Base-by-base conservation (phyloP, 1,140 invertebrate genomes). In the Apolygus lucorum region DNA sequence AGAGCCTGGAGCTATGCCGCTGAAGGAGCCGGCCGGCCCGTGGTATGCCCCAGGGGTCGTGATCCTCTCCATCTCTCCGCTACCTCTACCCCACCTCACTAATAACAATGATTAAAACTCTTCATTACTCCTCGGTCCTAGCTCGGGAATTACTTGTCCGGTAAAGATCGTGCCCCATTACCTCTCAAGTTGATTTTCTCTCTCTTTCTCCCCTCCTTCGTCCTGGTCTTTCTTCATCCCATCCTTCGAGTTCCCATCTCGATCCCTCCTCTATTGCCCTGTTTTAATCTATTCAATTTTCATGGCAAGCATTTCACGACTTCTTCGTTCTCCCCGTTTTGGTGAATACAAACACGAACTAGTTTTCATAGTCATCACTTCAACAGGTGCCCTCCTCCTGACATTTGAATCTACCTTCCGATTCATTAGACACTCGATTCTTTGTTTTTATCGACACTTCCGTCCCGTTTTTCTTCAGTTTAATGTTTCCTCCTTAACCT, bases 31-130 rank as follows among this genome's bases (percentile, higher is more conserved):
- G 54, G 22, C 8, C 4, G 4, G 22, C 54, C 54, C 54, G 54
- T 59, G 54, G 54, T 59, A 59, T 59, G 54, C 54, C 54, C 54
- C 54, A 59, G 54, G 54, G 54, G 54, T 59, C 54, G 54, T 59
- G 54, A 59, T 59, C 54, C 22, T 24, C 54, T 17, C 54, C 54
- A n/a, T 59, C 54, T 42, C 34, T 42, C 17, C 54, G 11, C 54
- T 22, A 13, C 22, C 54, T 4, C 22, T 4, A 4, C 4, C 54
- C 22, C 22, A 14, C 22, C 22, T 22, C 22, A 4, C 54, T 59
- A 59, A 59, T 59, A 59, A 59, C 54, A 59, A 59, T 59, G 54
- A 59, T 59, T 59, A 59, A 59, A 59, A 59, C 54, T 59, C 54
- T 59, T 59, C 54, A 59, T 59, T 59, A 59, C 54, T 59, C 22